These are phyloP conservation scores for Odobenus rosmarus DNA, from an alignment of 2,113 vertebrate genomes.

Conservation along the genomic window DNA sequence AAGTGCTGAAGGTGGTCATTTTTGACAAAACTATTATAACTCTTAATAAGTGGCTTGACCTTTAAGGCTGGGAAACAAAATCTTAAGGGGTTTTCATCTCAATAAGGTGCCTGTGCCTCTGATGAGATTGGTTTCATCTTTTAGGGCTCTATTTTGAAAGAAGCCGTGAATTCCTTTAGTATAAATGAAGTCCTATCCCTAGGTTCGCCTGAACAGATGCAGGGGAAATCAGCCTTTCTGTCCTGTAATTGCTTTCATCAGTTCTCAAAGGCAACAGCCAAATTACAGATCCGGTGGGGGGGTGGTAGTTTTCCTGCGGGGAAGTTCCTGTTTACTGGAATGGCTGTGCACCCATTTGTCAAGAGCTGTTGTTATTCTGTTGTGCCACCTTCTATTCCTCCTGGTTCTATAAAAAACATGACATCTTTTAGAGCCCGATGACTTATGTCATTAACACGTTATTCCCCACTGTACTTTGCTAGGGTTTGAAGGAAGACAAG, in stretches of 20 bases:
- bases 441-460: constrained; percentile 52
- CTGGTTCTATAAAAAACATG: constrained; percentile 34
- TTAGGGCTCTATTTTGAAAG: constrained; percentile 18
- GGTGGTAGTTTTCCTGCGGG: constrained; percentile 50
- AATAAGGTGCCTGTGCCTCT: not conserved
- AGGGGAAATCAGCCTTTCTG: constrained; percentile 27
- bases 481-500: not conserved
- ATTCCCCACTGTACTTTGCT: not conserved
- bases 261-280: constrained; percentile 71
- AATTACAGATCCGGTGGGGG: constrained; percentile 43
- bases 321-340: constrained; percentile 72
- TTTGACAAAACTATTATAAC: not conserved
- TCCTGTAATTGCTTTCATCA: constrained; percentile 68
- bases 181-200: constrained; percentile 8
- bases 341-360: constrained; percentile 57
- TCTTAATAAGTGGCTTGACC: constrained; percentile 28
- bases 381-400: constrained; percentile 52
- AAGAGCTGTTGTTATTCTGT: constrained; percentile 54
- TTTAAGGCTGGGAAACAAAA: constrained; percentile 20
- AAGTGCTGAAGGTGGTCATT: not conserved
- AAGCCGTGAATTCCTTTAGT: constrained; percentile 44
- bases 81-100: constrained; percentile 36
- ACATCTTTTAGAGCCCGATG: constrained; percentile 33
- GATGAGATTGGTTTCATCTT: constrained; percentile 49
- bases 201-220: constrained; percentile 45